Conservation (phyloP, 2,888 invertebrate genomes). For the Thumatha senex region DNA sequence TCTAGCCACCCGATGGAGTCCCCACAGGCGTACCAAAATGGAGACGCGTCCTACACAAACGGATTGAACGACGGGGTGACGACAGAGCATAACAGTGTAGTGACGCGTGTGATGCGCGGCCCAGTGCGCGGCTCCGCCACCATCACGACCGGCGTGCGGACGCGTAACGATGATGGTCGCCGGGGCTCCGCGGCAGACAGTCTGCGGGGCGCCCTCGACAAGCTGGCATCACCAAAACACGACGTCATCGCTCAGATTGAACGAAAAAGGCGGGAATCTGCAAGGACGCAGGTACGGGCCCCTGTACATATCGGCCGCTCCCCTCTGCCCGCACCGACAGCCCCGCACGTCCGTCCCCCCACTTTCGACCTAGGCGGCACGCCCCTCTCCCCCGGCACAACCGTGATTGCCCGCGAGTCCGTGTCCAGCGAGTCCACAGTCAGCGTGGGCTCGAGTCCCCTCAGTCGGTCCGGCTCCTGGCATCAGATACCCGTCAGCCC, state of each 20-base stretch:
- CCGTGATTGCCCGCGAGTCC: constrained; percentile 65
- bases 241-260: constrained; percentile 57
- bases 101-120: constrained; percentile 89
- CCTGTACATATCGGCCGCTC: constrained; percentile 54
- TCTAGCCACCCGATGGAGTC: constrained; percentile 26
- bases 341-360: constrained; percentile 51
- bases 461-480: constrained; percentile 90
- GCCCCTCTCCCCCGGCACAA: constrained; percentile 45
- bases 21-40: constrained; percentile 45
- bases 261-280: constrained; percentile 49
- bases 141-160: constrained; percentile 82
- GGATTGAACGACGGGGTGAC: constrained; percentile 63
- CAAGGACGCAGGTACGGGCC: constrained; percentile 62
- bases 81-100: constrained; percentile 86
- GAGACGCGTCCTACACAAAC: constrained; percentile 38
- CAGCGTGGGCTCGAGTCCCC: constrained; percentile 54
- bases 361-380: constrained; percentile 45
- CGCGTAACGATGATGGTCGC: constrained; percentile 72
- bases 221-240: constrained; percentile 62
- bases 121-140: constrained; percentile 89
- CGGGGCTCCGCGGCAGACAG: constrained; percentile 56
- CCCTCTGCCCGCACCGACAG: constrained; percentile 52
- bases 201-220: constrained; percentile 83
- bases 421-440: constrained; percentile 60
- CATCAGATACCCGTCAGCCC: constrained; percentile 85